Evolutionary conservation across 2,113 vertebrate species (phyloP), one percentile per base, ranked within the genome.

Genomic region (Oreochromis spilurus): DNA sequence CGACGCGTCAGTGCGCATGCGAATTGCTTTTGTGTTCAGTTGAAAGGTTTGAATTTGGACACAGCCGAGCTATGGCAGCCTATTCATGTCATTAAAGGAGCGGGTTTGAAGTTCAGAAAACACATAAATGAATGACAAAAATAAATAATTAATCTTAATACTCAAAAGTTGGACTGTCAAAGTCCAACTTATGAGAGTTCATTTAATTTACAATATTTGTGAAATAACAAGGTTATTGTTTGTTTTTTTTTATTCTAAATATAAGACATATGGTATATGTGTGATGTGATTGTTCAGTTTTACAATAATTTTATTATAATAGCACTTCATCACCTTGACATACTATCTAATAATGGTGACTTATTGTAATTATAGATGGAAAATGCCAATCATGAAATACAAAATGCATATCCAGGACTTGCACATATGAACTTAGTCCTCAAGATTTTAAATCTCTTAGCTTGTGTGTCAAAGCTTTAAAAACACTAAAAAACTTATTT

Each of bases 1-100:
- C 50, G 91, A 90, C 93, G 79, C 94, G 94, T 94, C 93, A 95
- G 78, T 0, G 4, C 94, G 92, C 95, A 93, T 92, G 94, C 94
- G 94, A 86, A 89, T 3, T 75, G 2, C 0, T 3, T 88, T 91
- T 89, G 82, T 14, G 81, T 29, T 53, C 36, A 3, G 16, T 16
- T 45, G 19, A 17, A 45, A 55, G 4, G 36, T 85, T 86, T 87
- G 70, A 85, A 85, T 57, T 2, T n/a, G 55, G 53, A n/a, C 1
- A 7, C 26, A 48, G 45, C 26, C 9, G 10, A 31, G 0, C 1
- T 77, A 52, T 52, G 72, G 45, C 26, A 13, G 72, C 72, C 72
- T 31, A 52, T 52, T 34, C 10, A 77, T 52, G 45, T 19, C 45
- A 77, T 4, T 52, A 77, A 4, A 72, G 13, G 5, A 72, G 21